These are phyloP conservation scores for Acleris laterana DNA, from an alignment of 2,888 invertebrate species.

Conservation along the genomic window DNA sequence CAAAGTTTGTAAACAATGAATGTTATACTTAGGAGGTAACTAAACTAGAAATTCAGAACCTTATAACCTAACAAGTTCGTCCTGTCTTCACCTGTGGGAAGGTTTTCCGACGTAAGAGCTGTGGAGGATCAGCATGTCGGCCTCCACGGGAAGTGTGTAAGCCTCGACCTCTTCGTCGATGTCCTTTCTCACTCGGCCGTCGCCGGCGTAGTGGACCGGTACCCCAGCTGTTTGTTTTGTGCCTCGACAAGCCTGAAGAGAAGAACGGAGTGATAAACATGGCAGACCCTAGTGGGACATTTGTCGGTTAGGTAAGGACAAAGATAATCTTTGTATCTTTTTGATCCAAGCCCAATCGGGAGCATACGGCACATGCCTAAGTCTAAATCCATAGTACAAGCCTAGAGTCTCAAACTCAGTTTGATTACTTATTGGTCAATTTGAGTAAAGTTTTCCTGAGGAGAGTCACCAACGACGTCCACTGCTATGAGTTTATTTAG, in stretches of 20 bases:
- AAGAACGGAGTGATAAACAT: conserved; percentile 5
- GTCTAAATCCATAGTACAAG: no score
- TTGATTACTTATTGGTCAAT: no score
- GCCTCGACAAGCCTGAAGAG: conserved; percentile 69
- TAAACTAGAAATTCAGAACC: not conserved
- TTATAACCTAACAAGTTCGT: not conserved
- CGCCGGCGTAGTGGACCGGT: conserved; percentile 45
- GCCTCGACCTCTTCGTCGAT: conserved; percentile 57
- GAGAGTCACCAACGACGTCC: no score
- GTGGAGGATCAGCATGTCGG: conserved; percentile 68
- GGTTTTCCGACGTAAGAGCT: conserved; percentile 68
- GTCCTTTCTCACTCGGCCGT: conserved; percentile 55
- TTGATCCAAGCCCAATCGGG: no score
- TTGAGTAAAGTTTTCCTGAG: no score
- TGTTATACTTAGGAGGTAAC: no score
- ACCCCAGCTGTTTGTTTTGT: conserved; percentile 51
- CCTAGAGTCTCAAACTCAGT: no score
- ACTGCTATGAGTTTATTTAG: no score
- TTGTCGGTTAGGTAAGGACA: no score
- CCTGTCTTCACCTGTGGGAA: conserved; percentile 59
- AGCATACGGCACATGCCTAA: no score
- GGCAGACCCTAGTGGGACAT: not conserved
- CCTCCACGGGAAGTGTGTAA: conserved; percentile 68
- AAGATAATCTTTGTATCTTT: no score
- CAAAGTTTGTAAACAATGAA: no score